Evolutionary conservation across 2,888 invertebrate genomes (phyloP).

Genomic region (Sminthurides aquaticus): DNA sequence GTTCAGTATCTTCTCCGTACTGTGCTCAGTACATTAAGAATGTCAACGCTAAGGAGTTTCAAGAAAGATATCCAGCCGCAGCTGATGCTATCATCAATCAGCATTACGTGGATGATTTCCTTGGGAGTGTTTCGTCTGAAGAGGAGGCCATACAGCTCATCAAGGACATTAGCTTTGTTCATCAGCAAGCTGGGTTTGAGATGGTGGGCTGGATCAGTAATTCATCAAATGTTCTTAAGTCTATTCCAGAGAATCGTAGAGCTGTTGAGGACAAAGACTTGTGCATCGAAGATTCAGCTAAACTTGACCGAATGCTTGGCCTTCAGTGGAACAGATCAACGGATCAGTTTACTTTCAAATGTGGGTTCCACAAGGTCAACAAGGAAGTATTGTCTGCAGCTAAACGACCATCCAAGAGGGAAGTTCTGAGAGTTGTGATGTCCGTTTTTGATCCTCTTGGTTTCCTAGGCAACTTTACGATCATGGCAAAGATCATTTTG

Average conservation of each 20-base stretch:
- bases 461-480: conserved; percentile 38
- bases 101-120: conserved; percentile 17
- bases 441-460: conserved; percentile 45
- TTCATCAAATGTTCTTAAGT: conserved; percentile 1
- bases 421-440: conserved; percentile 38
- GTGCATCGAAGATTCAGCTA: background rate
- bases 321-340: conserved; percentile 2
- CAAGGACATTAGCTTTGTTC: background rate
- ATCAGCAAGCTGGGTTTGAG: background rate
- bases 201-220: conserved; percentile 5
- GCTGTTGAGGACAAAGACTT: background rate
- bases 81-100: background rate
- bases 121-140: background rate
- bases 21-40: too few species aligned
- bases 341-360: conserved; percentile 16
- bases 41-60: background rate
- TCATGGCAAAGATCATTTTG: too few species aligned
- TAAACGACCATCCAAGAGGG: conserved; percentile 40
- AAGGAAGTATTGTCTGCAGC: background rate
- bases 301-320: conserved; percentile 8
- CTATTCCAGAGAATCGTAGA: conserved; percentile 1
- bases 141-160: background rate
- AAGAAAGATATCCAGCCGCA: background rate
- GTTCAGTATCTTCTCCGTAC: too few species aligned
- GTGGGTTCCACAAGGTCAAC: background rate